Evolutionary conservation across 2,888 invertebrate genomes (phyloP), one percentile per base, ranked within the genome.

Genomic region (Eupithecia inturbata): DNA sequence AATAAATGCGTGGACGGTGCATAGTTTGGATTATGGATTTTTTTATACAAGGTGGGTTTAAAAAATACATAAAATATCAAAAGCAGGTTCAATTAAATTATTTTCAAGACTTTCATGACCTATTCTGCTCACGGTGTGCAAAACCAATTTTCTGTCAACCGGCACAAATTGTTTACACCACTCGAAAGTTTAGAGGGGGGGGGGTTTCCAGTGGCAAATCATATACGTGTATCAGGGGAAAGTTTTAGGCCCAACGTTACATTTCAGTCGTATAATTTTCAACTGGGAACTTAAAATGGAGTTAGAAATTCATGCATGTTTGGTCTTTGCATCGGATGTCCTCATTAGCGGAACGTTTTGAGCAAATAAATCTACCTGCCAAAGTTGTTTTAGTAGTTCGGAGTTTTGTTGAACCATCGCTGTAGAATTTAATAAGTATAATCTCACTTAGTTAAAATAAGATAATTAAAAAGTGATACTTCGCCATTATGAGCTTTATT

Each of bases 201-300:
- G 83, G 85, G 86, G 83, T 89, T 85, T 81, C 91, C 88, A 89
- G 87, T 84, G 82, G 83, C 86, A 88, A 89, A 92, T 92, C 89
- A 88, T 86, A 90, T 92, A 90, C 91, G 87, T 86, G 88, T 88
- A 89, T 87, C 86, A 68, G 84, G 82, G 83, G 78, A 78, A 89
- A 89, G 87, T 90, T 91, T 87, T 83, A 83, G 86, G 84, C 84
- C 77, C 80, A 83, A 78, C 83, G 87, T 91, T 89, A 91, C 91
- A 90, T 90, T 88, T 83, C 84, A 88, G 87, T 87, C 83, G 83
- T 80, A 84, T 88, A 89, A 89, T 88, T 86, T 88, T 85, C 84
- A 83, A 86, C 88, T 75, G 78, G 78, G 80, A 91, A 92, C 89
- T 92, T 91, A 88, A 91, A 92, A 93, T 93, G 90, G 90, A 91